Conservation (phyloP, 2,888 invertebrate genomes). For the Tetrapedia diversipes region DNA sequence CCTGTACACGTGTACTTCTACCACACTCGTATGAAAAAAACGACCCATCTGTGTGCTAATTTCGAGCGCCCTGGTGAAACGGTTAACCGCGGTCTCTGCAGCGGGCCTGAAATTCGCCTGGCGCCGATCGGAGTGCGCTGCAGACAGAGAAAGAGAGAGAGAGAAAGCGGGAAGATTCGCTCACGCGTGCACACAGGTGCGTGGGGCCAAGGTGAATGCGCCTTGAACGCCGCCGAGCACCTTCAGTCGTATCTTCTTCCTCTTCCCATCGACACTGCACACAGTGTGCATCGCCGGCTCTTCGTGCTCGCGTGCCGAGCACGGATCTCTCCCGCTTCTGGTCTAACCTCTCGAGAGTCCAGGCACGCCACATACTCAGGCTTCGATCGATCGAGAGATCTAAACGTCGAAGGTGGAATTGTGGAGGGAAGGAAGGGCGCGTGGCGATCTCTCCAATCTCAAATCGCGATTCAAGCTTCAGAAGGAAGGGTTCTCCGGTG, state of each 20-base stretch:
- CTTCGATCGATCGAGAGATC: background rate
- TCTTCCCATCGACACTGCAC: constrained; percentile 70
- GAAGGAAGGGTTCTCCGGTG: too few species aligned
- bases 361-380: too few species aligned
- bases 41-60: too few species aligned
- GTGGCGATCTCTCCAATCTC: background rate
- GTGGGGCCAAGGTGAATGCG: constrained; percentile 74
- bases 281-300: constrained; percentile 53
- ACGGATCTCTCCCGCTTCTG: too few species aligned
- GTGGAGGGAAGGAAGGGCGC: background rate
- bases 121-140: background rate
- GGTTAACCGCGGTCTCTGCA: too few species aligned
- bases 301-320: constrained; percentile 54
- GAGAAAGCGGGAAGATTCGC: constrained; percentile 48
- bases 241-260: constrained; percentile 73
- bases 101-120: constrained; percentile 36
- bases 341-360: too few species aligned
- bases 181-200: constrained; percentile 68
- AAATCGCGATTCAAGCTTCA: constrained; percentile 11
- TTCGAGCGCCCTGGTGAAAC: too few species aligned
- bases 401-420: background rate
- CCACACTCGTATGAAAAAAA: too few species aligned
- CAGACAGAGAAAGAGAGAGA: constrained; percentile 13
- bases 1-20: too few species aligned
- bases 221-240: constrained; percentile 67